A percentile compares a stretch with the other conserved stretches of the same genome.
Evolutionary conservation across 2,113 vertebrate genomes (phyloP).

Genomic region (Paralichthys olivaceus): DNA sequence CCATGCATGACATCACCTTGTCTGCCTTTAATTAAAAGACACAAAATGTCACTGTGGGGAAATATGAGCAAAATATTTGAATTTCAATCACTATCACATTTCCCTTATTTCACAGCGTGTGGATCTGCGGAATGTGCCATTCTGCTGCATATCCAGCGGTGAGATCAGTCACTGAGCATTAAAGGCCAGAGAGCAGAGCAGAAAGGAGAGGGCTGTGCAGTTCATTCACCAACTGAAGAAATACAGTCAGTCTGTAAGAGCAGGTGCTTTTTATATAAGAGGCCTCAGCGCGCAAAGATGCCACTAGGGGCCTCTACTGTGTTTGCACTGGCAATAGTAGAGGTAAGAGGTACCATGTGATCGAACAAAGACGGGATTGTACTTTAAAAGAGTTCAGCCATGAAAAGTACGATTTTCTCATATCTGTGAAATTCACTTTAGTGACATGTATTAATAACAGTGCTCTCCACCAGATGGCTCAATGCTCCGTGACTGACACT

Average conservation of each 20-base stretch:
- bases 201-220: slow-evolving; percentile 31
- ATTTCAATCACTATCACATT: slow-evolving; percentile 74
- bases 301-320: not conserved
- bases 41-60: slow-evolving; percentile 45
- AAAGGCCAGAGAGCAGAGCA: slow-evolving; percentile 41
- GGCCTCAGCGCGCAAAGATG: not conserved
- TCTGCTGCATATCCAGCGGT: slow-evolving; percentile 61
- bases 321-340: not conserved
- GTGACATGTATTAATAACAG: not conserved
- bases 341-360: not conserved
- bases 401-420: not conserved
- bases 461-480: slow-evolving; percentile 52
- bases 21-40: slow-evolving; percentile 83
- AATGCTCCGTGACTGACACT: slow-evolving; percentile 1
- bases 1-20: slow-evolving; percentile 64
- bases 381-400: not conserved
- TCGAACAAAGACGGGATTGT: not conserved
- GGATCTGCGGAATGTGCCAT: slow-evolving; percentile 58
- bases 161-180: slow-evolving; percentile 71
- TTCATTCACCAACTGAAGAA: slow-evolving; percentile 4
- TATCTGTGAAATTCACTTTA: not conserved
- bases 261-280: slow-evolving; percentile 45
- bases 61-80: slow-evolving; percentile 73
- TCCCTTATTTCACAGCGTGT: slow-evolving; percentile 68
- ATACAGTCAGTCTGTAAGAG: slow-evolving; percentile 27